These are phyloP conservation scores for Diachrysia chrysitis DNA, from an alignment of 2,888 invertebrate genomes.

Conservation along the genomic window DNA sequence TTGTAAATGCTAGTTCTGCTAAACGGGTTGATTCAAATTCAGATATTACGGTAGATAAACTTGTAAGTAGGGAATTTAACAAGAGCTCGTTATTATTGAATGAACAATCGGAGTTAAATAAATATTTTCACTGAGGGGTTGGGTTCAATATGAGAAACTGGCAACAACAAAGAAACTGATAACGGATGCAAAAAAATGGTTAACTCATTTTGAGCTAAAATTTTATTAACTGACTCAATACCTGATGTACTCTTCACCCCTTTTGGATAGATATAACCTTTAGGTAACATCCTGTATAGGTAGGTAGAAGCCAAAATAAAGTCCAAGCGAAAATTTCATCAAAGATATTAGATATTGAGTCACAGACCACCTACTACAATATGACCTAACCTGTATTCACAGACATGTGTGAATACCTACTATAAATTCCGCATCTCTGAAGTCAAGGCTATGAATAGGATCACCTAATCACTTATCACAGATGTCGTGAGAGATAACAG, in stretches of 20 bases:
- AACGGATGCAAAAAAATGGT: no score
- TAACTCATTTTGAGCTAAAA: no score
- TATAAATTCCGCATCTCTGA: not conserved
- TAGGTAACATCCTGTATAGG: no score
- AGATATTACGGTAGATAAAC: not conserved
- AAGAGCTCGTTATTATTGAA: not conserved
- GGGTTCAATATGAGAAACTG: no score
- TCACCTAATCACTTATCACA: constrained; percentile 6
- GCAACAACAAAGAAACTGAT: no score
- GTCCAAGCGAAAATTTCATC: no score
- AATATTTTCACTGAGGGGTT: not conserved
- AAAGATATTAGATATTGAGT: no score
- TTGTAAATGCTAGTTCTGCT: not conserved
- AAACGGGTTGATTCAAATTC: not conserved
- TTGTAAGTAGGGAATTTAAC: not conserved
- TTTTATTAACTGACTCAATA: no score
- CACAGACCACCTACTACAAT: not conserved
- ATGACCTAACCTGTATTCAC: not conserved
- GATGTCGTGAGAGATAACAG: constrained; percentile 8
- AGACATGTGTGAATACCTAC: not conserved
- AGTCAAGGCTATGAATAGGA: constrained; percentile 2
- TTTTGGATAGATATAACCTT: no score
- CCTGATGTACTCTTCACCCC: no score
- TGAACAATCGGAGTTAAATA: not conserved
- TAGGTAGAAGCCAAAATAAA: no score